These are phyloP conservation scores for Etheostoma spectabile DNA, from an alignment of 2,113 vertebrate species.

Conservation along the genomic window DNA sequence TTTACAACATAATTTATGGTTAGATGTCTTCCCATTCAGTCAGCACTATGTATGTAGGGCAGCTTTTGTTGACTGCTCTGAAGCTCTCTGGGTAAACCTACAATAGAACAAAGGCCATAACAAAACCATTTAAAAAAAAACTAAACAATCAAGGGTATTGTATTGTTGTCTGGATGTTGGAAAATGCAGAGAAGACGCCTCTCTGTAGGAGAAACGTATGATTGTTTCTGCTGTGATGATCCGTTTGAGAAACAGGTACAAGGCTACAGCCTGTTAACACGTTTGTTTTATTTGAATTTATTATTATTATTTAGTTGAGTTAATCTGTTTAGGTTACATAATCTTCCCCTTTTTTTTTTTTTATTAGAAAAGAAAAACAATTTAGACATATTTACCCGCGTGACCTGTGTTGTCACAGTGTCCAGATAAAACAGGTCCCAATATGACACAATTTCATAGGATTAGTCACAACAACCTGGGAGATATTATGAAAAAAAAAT, in stretches of 20 bases:
- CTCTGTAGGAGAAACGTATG: background rate
- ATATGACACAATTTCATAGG: too few species aligned
- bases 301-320: background rate
- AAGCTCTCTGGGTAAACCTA: slow-evolving; percentile 50
- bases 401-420: too few species aligned
- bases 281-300: background rate
- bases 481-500: too few species aligned
- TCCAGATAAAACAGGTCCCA: too few species aligned
- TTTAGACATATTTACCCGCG: background rate
- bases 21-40: slow-evolving; percentile 60
- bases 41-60: slow-evolving; percentile 69
- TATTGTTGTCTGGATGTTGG: slow-evolving; percentile 77
- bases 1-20: slow-evolving; percentile 57
- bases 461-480: too few species aligned
- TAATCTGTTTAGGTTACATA: background rate
- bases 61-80: slow-evolving; percentile 73
- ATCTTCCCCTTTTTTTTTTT: background rate
- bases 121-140: slow-evolving; percentile 14
- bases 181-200: slow-evolving; percentile 8
- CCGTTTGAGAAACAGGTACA: slow-evolving; percentile 1
- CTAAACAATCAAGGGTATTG: slow-evolving; percentile 61
- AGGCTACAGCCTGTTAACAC: background rate
- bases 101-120: slow-evolving; percentile 69
- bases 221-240: slow-evolving; percentile 6
- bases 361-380: background rate